phyloP scores from a whole-genome alignment of 2,797 vertebrate species.

The Propithecus deckenii region DNA sequence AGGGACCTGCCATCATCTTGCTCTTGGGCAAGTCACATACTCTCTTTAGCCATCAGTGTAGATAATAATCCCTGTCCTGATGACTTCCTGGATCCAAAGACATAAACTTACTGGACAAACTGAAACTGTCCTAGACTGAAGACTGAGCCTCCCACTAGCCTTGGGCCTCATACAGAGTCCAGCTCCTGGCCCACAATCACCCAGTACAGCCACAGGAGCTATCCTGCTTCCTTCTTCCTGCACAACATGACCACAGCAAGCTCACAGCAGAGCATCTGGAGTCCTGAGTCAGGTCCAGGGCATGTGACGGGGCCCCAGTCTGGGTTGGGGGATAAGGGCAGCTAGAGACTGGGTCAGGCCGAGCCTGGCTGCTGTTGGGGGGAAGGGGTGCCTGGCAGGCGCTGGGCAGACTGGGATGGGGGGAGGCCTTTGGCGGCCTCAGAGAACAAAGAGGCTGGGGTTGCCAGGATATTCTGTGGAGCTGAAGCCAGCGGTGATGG shows the following conservation, averaged over 20 bases:
- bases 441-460: constrained; percentile 75
- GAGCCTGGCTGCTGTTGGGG: not conserved
- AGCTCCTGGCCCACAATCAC: not conserved
- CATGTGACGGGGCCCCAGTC: not conserved
- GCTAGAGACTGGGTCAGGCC: constrained; percentile 52
- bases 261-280: not conserved
- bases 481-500: constrained; percentile 43
- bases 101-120: not conserved
- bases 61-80: not conserved
- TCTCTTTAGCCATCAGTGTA: not conserved
- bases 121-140: not conserved
- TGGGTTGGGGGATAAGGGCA: not conserved
- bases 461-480: constrained; percentile 77
- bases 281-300: not conserved
- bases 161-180: not conserved
- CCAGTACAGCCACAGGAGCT: not conserved
- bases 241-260: not conserved
- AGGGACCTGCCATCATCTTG: not conserved
- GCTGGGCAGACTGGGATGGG: constrained; percentile 28
- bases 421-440: constrained; percentile 63
- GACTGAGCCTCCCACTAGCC: not conserved
- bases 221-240: constrained; percentile 23
- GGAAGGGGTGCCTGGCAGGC: constrained; percentile 42
- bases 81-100: constrained; percentile 23
- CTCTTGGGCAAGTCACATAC: not conserved